Base-by-base conservation (phyloP, 2,113 vertebrate genomes). In the Entelurus aequoreus region DNA sequence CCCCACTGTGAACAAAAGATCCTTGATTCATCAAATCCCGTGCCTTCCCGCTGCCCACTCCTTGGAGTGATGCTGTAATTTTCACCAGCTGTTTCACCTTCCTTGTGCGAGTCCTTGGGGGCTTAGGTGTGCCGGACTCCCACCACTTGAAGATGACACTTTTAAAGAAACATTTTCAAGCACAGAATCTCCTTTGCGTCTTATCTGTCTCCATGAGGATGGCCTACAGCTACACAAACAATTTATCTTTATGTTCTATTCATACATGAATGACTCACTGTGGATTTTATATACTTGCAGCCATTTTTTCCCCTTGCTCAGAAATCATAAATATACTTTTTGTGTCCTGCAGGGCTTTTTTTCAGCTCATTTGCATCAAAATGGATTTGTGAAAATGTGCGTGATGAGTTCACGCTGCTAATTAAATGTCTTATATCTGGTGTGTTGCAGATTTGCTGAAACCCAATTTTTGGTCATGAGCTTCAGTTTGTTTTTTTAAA, bases 11-110 rank as follows among this genome's bases (percentile, higher is more conserved):
- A 85, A 87, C 81, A 88, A 87, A 80, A 85, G 77, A 77, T 81
- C 74, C 77, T 80, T 79, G 76, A 86, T 80, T 82, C 80, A 80
- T 85, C 82, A 81, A 83, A 78, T 85, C 81, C 76, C 49, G 42
- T 70, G 58, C 75, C 80, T 81, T 80, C 80, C 76, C 65, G 71
- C 79, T 75, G 74, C 82, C 78, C 78, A 81, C 79, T 85, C 85
- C 75, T 81, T 65, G 35, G 78, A 71, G 81, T 54, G 54, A 72
- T 55, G 74, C 78, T 76, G 78, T 85, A 69, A 86, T 88, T 88
- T 86, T 86, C 84, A 78, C 75, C 16, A 68, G 54, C 64, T 57
- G 54, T 64, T 70, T 66, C 71, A 71, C 68, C 47, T 4, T 52
- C 62, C 28, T 49, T 57, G 59, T 63, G 59, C 67, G 54, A 66